Base-by-base conservation (phyloP, 2,797 vertebrate species). In the Lates japonicus region DNA sequence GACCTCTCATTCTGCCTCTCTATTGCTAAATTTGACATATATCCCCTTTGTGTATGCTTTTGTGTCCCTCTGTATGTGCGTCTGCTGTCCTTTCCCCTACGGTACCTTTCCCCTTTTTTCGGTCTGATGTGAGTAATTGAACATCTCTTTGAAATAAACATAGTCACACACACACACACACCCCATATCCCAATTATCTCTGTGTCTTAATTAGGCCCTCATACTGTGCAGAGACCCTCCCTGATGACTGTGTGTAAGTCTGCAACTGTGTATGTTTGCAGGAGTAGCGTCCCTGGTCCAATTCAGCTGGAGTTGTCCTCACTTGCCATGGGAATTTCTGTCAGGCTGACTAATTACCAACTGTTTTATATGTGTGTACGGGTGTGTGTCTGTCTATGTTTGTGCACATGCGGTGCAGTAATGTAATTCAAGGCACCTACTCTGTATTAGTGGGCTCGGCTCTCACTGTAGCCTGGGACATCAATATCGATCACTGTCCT, bases 181-280 rank as follows among this genome's bases (percentile, higher is more conserved):
- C 57, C 16, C 44, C 19, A 66, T 82, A 81, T 88, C 87, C 84
- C 87, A 94, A 94, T 95, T 95, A 94, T 91, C 75, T 81, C 77
- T 73, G 74, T 80, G 84, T 93, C 91, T 95, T 95, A 95, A 95
- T 95, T 94, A 95, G 94, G 78, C 79, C 84, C 65, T 89, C 81
- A 80, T 86, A 83, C 88, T 68, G 83, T 78, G 82, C 54, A 20
- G 86, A 86, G 83, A 81, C 76, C 71, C 78, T 93, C 92, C 91
- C 90, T 80, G 63, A 86, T 83, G 92, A 81, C 83, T 70, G 83
- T 82, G 73, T 80, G 83, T 60, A 70, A 75, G 71, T 87, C 54
- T 88, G 90, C 22, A 73, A 80, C 82, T 88, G 81, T 82, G 88
- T 74, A 68, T 84, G 88, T 89, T 86, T 83, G 78, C 82, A 82